Percentiles rank a stretch among this genome's conserved stretches.
Conservation (phyloP, 2,113 vertebrate genomes). For the Thalassarche chlororhynchos region DNA sequence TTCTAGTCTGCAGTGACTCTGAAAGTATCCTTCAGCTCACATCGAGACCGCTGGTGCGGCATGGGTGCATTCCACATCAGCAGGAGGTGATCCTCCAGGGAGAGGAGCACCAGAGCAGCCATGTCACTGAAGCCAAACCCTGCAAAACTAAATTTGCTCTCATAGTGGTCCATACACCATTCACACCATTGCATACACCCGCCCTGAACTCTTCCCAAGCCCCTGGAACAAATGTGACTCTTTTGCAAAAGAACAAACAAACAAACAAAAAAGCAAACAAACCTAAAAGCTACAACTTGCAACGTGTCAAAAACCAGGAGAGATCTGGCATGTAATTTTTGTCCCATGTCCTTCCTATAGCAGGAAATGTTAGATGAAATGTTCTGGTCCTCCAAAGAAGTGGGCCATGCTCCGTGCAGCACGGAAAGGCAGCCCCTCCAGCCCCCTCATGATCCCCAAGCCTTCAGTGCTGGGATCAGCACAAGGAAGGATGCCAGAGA, state of each 20-base stretch:
- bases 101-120: neutral
- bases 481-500: conserved; percentile 34
- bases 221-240: neutral
- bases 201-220: neutral
- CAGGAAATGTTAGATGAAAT: neutral
- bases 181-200: neutral
- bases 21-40: neutral
- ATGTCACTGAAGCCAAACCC: neutral
- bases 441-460: neutral
- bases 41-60: neutral
- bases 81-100: neutral
- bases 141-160: neutral
- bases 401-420: neutral
- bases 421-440: neutral
- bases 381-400: neutral
- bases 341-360: neutral
- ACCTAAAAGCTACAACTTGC: neutral
- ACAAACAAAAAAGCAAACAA: neutral
- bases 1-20: neutral
- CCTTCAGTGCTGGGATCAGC: conserved; percentile 34
- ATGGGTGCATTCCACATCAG: neutral
- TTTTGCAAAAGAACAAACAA: neutral
- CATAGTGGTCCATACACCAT: neutral
- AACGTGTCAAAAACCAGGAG: neutral
- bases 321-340: neutral